phyloP scores from a whole-genome alignment of 1,140 invertebrate genomes.

The Aphelinus certus region DNA sequence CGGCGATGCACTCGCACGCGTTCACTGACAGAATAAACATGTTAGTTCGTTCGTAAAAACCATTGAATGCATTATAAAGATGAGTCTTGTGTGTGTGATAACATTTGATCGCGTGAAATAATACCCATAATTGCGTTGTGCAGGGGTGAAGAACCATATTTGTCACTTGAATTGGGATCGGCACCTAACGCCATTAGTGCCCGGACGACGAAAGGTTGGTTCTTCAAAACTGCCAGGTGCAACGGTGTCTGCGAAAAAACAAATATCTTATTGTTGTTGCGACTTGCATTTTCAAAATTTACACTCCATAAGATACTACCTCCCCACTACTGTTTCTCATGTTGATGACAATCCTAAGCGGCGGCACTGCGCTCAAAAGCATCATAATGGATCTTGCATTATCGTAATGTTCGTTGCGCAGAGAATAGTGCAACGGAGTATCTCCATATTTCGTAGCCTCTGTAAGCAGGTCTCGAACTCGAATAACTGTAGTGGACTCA shows the following conservation, averaged over 20 bases:
- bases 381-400: slow-evolving; percentile 50
- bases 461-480: slow-evolving; percentile 47
- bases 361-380: slow-evolving; percentile 46
- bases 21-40: too few relatives aligned
- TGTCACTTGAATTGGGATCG: slow-evolving; percentile 64
- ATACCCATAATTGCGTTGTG: slow-evolving; percentile 64
- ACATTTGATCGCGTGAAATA: too few relatives aligned
- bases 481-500: slow-evolving; percentile 29
- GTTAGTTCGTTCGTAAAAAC: too few relatives aligned
- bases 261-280: too few relatives aligned
- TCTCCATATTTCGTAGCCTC: slow-evolving; percentile 54
- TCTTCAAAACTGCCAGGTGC: slow-evolving; percentile 65
- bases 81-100: too few relatives aligned
- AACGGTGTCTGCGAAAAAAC: slow-evolving; percentile 60
- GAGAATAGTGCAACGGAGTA: slow-evolving; percentile 55
- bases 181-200: slow-evolving; percentile 61
- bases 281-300: too few relatives aligned
- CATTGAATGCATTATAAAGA: too few relatives aligned
- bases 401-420: slow-evolving; percentile 52
- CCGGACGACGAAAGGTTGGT: slow-evolving; percentile 58
- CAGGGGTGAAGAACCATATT: slow-evolving; percentile 63
- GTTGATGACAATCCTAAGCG: slow-evolving; percentile 48
- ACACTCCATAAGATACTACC: too few relatives aligned
- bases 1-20: slow-evolving; percentile 43
- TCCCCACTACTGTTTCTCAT: slow-evolving; percentile 47